phyloP scores from a whole-genome alignment of 2,797 vertebrate genomes.

The Pseudochirops cupreus region DNA sequence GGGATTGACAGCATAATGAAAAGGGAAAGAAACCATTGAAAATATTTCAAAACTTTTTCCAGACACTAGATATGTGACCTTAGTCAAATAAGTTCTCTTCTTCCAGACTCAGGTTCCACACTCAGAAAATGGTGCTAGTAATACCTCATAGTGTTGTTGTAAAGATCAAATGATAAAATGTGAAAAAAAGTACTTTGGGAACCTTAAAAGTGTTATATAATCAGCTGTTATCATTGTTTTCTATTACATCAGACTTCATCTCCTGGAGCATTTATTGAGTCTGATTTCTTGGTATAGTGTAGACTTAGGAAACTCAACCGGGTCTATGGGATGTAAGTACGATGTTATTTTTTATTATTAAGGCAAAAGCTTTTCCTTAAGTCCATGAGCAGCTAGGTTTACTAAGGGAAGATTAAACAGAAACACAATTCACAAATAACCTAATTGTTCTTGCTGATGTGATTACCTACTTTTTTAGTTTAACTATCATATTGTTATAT shows the following conservation, averaged over 20 bases:
- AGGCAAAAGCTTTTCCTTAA: neutral
- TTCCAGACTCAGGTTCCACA: neutral
- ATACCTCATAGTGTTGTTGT: neutral
- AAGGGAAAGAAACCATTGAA: neutral
- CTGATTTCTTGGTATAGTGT: neutral
- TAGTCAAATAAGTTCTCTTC: neutral
- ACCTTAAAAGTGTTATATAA: neutral
- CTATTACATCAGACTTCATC: neutral
- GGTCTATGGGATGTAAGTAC: neutral
- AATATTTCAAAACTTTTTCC: neutral
- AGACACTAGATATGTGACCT: neutral
- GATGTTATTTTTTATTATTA: neutral
- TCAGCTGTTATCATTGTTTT: neutral
- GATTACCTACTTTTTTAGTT: neutral
- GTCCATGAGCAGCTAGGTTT: neutral
- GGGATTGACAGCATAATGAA: neutral
- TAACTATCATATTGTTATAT: neutral
- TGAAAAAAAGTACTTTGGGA: neutral
- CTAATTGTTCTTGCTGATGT: neutral
- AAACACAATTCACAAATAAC: neutral
- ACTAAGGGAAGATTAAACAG: neutral
- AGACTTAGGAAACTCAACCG: neutral
- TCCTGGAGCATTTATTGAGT: neutral
- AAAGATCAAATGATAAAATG: neutral
- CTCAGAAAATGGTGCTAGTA: neutral